Evolutionary conservation across 2,888 invertebrate species (phyloP).

Genomic region (Xestia ashworthii): DNA sequence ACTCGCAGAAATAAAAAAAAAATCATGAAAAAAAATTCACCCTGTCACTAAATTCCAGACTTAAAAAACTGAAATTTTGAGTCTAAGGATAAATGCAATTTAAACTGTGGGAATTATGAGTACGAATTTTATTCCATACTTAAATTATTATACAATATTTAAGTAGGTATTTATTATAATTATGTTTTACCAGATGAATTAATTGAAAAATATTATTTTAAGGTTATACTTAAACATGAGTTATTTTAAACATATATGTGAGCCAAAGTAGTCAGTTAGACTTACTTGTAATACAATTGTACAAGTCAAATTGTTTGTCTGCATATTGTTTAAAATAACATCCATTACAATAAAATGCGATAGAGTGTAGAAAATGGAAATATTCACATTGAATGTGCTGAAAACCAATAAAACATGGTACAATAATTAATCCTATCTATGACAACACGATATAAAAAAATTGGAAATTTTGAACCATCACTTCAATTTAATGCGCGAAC

Average conservation of each 20-base stretch:
- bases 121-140: constrained; percentile 60
- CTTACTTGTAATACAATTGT: constrained; percentile 34
- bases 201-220: constrained; percentile 52
- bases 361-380: constrained; percentile 89
- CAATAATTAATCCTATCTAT: constrained; percentile 31
- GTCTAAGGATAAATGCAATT: constrained; percentile 74
- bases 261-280: constrained; percentile 28
- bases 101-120: constrained; percentile 62
- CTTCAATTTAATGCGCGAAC: constrained; percentile 11
- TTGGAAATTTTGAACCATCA: constrained; percentile 17
- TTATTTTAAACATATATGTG: constrained; percentile 48
- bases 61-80: constrained; percentile 64
- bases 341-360: constrained; percentile 74
- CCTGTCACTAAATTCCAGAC: constrained; percentile 72
- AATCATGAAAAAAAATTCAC: constrained; percentile 69
- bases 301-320: constrained; percentile 29
- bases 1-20: background rate
- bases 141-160: constrained; percentile 59
- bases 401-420: constrained; percentile 86
- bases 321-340: constrained; percentile 53
- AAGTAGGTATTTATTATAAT: constrained; percentile 55
- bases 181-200: constrained; percentile 53
- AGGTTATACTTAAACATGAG: constrained; percentile 43
- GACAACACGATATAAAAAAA: constrained; percentile 21
- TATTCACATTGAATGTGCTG: constrained; percentile 74